A percentile compares a stretch with the other conserved stretches of the same genome.
These are phyloP conservation scores for Eupithecia insigniata DNA, from an alignment of 2,888 invertebrate genomes.

Conservation along the genomic window DNA sequence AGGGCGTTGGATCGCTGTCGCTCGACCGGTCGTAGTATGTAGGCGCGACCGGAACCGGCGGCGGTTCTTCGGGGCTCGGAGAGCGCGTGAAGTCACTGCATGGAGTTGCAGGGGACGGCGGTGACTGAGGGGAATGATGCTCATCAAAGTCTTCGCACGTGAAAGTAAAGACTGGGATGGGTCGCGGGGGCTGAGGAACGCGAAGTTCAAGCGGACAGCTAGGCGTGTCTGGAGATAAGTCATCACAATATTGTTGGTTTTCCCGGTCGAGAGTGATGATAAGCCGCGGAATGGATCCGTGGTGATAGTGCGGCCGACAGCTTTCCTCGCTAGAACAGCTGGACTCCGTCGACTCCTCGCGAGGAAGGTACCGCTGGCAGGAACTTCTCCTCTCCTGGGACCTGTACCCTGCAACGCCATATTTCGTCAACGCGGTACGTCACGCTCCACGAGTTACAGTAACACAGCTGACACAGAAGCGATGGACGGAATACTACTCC, in stretches of 20 bases:
- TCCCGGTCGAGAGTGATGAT: constrained; percentile 75
- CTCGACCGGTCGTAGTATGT: constrained; percentile 62
- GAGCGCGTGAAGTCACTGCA: constrained; percentile 40
- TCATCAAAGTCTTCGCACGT: constrained; percentile 77
- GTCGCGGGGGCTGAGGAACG: constrained; percentile 55
- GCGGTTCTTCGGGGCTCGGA: constrained; percentile 46
- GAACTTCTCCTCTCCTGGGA: constrained; percentile 55
- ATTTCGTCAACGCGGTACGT: constrained; percentile 31
- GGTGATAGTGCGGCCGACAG: constrained; percentile 60
- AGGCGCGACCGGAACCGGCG: constrained; percentile 65
- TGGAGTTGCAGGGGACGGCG: constrained; percentile 18
- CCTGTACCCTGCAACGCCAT: constrained; percentile 67
- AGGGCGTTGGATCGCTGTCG: constrained; percentile 65
- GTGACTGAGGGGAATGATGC: constrained; percentile 30
- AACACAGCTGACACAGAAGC: constrained; percentile 29
- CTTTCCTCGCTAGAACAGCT: constrained; percentile 74
- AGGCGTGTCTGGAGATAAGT: constrained; percentile 73
- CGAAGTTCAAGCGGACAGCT: constrained; percentile 69
- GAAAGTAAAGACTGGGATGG: constrained; percentile 76
- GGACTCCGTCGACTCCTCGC: constrained; percentile 75
- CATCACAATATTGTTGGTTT: constrained; percentile 71
- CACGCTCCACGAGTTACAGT: background rate
- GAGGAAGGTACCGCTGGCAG: constrained; percentile 40
- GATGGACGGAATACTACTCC: constrained; percentile 23
- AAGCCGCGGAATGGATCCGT: constrained; percentile 75